phyloP scores from a whole-genome alignment of 2,888 invertebrate genomes.

The Dastarcus helophoroides region DNA sequence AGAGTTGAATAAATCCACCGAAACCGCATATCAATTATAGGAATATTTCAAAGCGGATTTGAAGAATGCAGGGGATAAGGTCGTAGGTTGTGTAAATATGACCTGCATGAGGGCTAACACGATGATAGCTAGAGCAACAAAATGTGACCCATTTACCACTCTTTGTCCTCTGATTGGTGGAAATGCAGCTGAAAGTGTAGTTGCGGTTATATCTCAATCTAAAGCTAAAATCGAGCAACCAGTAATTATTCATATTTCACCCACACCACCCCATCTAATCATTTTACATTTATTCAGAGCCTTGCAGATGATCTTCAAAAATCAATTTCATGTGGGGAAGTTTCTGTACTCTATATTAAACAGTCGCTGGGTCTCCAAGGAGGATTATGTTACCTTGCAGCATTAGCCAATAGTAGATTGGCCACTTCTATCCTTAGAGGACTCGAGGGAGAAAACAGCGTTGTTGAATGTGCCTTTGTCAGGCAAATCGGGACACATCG shows the following conservation, averaged over 20 bases:
- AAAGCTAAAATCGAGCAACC: no score
- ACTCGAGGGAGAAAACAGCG: conserved; percentile 23
- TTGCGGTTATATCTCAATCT: conserved; percentile 30
- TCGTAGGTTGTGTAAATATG: conserved; percentile 28
- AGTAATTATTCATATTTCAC: no score
- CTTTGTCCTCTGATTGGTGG: conserved; percentile 32
- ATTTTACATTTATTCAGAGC: no score
- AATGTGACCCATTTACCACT: conserved; percentile 21
- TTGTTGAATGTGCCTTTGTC: conserved; percentile 32
- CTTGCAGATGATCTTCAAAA: no score
- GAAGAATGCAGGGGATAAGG: conserved; percentile 13
- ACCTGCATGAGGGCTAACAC: conserved; percentile 26
- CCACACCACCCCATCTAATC: no score
- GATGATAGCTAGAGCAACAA: conserved; percentile 21
- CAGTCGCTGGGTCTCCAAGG: no score
- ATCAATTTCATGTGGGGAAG: no score
- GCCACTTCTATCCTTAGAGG: conserved; percentile 27
- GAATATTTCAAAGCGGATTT: conserved; percentile 30
- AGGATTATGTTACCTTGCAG: no score
- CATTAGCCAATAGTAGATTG: conserved; percentile 18
- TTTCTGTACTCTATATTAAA: no score
- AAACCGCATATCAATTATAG: conserved; percentile 17
- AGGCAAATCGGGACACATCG: conserved; percentile 30
- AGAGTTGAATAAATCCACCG: background rate
- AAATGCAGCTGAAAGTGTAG: conserved; percentile 22